These are phyloP conservation scores for Lepus timidus DNA, from an alignment of 2,113 vertebrate species.

Conservation along the genomic window DNA sequence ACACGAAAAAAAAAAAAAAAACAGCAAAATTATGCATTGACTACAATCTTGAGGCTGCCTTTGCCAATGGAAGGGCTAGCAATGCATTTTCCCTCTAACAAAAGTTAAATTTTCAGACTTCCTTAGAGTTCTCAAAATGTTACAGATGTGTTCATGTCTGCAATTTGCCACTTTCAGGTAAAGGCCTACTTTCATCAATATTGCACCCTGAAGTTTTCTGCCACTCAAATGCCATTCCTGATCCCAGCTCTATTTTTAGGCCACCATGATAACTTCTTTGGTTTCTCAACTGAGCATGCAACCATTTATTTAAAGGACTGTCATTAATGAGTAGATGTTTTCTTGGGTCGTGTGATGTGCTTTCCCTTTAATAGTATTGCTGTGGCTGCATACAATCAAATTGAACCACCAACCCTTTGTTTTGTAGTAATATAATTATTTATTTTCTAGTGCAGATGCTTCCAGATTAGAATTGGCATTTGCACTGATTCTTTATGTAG, in stretches of 20 bases:
- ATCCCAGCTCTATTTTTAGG: constrained; percentile 88
- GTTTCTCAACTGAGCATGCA: constrained; percentile 91
- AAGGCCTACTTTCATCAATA: constrained; percentile 77
- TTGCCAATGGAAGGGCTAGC: constrained; percentile 86
- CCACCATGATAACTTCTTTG: constrained; percentile 88
- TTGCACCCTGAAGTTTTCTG: constrained; percentile 83
- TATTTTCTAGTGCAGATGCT: constrained; percentile 90
- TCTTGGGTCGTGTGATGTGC: constrained; percentile 87
- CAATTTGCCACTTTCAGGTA: constrained; percentile 81
- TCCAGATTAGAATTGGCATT: constrained; percentile 87
- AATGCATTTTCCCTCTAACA: constrained; percentile 69
- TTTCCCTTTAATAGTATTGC: constrained; percentile 88
- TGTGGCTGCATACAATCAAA: constrained; percentile 90
- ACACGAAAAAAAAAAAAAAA: neutral
- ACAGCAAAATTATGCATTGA: constrained; percentile 49
- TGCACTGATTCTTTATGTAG: constrained; percentile 86
- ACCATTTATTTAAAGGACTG: constrained; percentile 84
- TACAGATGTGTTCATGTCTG: constrained; percentile 78
- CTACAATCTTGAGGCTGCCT: constrained; percentile 79
- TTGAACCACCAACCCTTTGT: constrained; percentile 86
- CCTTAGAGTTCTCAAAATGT: constrained; percentile 83
- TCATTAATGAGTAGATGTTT: constrained; percentile 88
- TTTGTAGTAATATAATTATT: constrained; percentile 88
- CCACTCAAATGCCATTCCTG: constrained; percentile 86
- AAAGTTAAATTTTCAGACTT: constrained; percentile 78